A percentile compares a stretch with the other conserved stretches of the same genome.
Evolutionary conservation across 1,140 invertebrate species (phyloP).

Genomic region (Saccostrea echinata): DNA sequence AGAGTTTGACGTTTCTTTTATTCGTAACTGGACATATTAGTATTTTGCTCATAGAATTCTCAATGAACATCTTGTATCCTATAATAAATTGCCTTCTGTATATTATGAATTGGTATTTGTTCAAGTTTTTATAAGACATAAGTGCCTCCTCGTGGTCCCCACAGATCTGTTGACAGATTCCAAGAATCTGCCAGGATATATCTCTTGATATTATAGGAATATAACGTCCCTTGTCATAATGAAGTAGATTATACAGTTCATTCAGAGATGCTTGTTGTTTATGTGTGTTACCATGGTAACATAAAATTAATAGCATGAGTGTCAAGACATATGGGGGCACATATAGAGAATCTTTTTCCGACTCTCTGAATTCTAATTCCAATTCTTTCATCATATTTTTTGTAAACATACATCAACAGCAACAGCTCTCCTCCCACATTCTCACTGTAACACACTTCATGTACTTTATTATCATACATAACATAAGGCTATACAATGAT

Average conservation of each 20-base stretch:
- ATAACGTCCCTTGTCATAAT: background rate
- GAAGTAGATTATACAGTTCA: background rate
- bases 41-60: too few relatives aligned
- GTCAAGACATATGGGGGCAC: background rate
- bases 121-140: too few relatives aligned
- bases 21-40: too few relatives aligned
- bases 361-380: background rate
- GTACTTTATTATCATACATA: background rate
- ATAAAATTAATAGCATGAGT: too few relatives aligned
- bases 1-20: too few relatives aligned
- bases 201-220: too few relatives aligned
- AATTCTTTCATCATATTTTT: background rate
- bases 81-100: too few relatives aligned
- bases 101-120: too few relatives aligned
- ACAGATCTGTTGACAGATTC: too few relatives aligned
- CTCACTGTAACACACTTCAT: background rate
- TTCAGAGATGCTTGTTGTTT: background rate
- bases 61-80: too few relatives aligned
- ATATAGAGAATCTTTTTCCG: background rate
- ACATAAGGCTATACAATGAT: background rate
- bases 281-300: background rate
- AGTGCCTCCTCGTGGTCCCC: too few relatives aligned
- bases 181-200: too few relatives aligned
- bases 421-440: background rate
- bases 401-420: background rate